phyloP scores from a whole-genome alignment of 2,113 vertebrate species.

The Stictonetta naevosa region DNA sequence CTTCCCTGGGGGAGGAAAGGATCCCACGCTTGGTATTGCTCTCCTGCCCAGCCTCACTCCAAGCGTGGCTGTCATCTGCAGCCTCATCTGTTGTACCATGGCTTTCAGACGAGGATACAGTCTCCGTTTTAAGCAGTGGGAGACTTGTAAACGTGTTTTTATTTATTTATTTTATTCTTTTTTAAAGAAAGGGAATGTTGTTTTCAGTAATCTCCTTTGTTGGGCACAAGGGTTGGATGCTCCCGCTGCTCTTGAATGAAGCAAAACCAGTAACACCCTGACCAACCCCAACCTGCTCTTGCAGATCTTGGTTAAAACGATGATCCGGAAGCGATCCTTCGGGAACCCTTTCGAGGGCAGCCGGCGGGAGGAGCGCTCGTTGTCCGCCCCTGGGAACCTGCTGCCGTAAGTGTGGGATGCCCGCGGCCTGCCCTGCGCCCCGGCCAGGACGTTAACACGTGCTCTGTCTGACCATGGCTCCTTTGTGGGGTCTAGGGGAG shows the following conservation, averaged over 20 bases:
- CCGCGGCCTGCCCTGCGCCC: background rate
- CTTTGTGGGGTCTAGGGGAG: background rate
- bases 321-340: slow-evolving; percentile 97
- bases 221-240: background rate
- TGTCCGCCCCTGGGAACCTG: slow-evolving; percentile 80
- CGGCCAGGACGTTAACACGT: background rate
- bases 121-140: background rate
- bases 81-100: background rate
- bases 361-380: slow-evolving; percentile 85
- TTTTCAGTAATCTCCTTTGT: background rate
- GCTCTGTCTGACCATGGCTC: background rate
- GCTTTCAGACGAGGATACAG: background rate
- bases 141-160: background rate
- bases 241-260: background rate
- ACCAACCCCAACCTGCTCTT: background rate
- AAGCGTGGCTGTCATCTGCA: background rate
- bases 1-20: background rate
- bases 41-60: background rate
- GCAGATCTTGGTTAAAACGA: slow-evolving; percentile 96
- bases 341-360: slow-evolving; percentile 95
- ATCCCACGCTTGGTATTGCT: background rate
- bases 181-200: background rate
- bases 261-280: background rate
- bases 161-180: background rate
- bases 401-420: slow-evolving; percentile 83